Percentiles rank a stretch among this genome's conserved stretches.
Conservation (phyloP, 2,888 invertebrate species). For the Galerucella nymphaeae region DNA sequence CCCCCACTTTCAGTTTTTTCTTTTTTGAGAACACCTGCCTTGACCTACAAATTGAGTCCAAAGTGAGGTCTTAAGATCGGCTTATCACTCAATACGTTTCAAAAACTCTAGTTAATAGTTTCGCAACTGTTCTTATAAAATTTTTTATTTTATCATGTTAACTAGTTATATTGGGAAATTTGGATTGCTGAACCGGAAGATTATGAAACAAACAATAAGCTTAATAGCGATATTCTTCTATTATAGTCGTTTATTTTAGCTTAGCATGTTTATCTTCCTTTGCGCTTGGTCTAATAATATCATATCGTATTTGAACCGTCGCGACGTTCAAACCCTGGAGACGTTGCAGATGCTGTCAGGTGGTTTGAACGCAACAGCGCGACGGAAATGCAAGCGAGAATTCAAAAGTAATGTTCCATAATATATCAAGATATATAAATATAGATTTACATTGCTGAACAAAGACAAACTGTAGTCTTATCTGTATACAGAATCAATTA, state of each 20-base stretch:
- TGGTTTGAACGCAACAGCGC: not conserved
- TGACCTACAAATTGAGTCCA: no score
- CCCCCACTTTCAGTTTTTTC: no score
- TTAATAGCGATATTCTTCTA: not conserved
- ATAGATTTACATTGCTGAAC: not conserved
- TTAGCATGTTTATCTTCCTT: conserved; percentile 3
- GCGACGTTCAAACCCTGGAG: conserved; percentile 1
- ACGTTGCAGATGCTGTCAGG: conserved; percentile 7
- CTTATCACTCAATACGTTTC: no score
- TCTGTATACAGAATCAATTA: no score
- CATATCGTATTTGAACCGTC: not conserved
- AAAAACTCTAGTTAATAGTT: no score
- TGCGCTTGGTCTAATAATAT: not conserved
- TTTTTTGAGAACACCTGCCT: no score
- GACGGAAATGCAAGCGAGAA: not conserved
- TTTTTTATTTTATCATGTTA: no score
- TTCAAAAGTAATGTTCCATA: not conserved
- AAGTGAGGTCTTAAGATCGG: no score
- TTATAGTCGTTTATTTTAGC: not conserved
- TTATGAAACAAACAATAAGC: not conserved
- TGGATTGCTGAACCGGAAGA: not conserved
- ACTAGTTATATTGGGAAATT: not conserved
- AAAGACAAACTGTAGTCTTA: not conserved
- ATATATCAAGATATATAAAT: not conserved
- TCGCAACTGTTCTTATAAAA: no score